A percentile compares a stretch with the other conserved stretches of the same genome.
Evolutionary conservation across 2,888 invertebrate species (phyloP).

Genomic region (Cerceris ruficornis): DNA sequence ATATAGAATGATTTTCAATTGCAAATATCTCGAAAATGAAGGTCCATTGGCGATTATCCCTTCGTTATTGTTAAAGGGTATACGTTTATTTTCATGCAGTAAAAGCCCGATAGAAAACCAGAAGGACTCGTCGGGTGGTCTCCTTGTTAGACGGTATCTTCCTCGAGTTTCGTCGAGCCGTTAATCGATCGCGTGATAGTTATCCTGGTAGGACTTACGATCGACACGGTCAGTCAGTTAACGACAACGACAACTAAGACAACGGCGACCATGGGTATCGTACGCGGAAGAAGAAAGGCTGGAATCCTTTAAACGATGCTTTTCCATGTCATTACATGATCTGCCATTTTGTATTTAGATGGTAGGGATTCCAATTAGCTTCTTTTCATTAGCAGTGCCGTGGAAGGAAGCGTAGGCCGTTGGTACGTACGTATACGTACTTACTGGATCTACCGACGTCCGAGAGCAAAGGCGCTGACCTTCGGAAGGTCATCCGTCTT

Average conservation of each 20-base stretch:
- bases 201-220: slow-evolving; percentile 31
- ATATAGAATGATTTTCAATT: no score
- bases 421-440: neutral
- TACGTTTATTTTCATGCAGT: no score
- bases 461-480: slow-evolving; percentile 74
- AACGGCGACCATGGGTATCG: neutral
- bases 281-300: slow-evolving; percentile 34
- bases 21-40: no score
- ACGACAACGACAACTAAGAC: slow-evolving; percentile 9
- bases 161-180: slow-evolving; percentile 14
- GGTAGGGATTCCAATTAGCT: slow-evolving; percentile 47
- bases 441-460: slow-evolving; percentile 33
- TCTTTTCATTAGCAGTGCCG: slow-evolving; percentile 23
- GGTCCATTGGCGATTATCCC: no score
- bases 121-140: neutral
- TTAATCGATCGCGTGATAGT: slow-evolving; percentile 40
- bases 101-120: neutral
- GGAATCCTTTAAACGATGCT: slow-evolving; percentile 31
- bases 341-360: slow-evolving; percentile 47
- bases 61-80: no score
- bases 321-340: slow-evolving; percentile 44
- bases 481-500: slow-evolving; percentile 74
- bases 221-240: slow-evolving; percentile 27
- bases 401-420: slow-evolving; percentile 12
- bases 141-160: slow-evolving; percentile 1